phyloP scores from a whole-genome alignment of 1,140 invertebrate genomes.

The Dendrolimus kikuchii region DNA sequence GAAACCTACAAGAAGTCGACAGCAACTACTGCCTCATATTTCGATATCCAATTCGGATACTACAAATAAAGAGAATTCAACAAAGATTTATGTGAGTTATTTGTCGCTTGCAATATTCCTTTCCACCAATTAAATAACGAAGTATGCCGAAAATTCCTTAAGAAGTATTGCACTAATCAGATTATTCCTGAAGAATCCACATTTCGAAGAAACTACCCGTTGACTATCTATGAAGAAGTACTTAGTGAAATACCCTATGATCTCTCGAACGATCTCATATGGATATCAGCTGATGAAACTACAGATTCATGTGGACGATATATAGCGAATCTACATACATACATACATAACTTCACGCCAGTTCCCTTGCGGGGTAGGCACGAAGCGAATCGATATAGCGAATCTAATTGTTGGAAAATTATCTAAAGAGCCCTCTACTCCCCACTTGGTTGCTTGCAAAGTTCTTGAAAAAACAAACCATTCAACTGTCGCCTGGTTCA shows the following conservation, averaged over 20 bases:
- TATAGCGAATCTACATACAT: too few relatives aligned
- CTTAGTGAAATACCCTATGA: not conserved
- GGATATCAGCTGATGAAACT: constrained; percentile 1
- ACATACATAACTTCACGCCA: too few relatives aligned
- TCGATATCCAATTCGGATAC: too few relatives aligned
- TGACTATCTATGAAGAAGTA: constrained; percentile 1
- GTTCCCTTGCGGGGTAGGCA: too few relatives aligned
- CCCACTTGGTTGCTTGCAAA: not conserved
- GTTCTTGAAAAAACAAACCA: not conserved
- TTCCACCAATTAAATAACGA: not conserved
- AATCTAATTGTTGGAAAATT: not conserved
- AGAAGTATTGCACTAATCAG: not conserved
- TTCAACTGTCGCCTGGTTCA: not conserved
- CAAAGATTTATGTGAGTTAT: too few relatives aligned
- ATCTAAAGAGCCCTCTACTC: not conserved
- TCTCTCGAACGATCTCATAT: not conserved
- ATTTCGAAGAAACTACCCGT: not conserved
- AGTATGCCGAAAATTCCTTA: not conserved
- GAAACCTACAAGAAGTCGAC: too few relatives aligned
- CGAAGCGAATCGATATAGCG: not conserved
- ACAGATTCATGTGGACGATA: not conserved
- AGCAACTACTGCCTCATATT: too few relatives aligned
- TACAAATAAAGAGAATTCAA: too few relatives aligned
- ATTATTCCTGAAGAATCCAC: not conserved
- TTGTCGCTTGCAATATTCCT: too few relatives aligned